phyloP scores from a whole-genome alignment of 2,888 invertebrate species.

The Campaea margaritaria region DNA sequence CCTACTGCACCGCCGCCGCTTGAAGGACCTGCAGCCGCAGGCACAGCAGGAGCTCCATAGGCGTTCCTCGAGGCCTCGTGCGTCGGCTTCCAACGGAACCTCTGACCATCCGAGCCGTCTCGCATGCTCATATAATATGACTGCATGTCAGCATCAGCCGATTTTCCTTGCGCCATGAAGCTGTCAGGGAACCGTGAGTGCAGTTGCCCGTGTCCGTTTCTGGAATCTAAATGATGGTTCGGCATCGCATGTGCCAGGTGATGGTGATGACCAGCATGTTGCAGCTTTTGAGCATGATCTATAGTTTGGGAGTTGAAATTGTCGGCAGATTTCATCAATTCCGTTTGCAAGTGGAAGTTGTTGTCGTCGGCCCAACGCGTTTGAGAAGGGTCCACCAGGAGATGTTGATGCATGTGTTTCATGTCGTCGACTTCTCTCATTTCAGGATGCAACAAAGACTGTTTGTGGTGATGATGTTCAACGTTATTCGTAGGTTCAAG shows the following conservation, averaged over 20 bases:
- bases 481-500: slow-evolving; percentile 3
- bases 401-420: slow-evolving; percentile 27
- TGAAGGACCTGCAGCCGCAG: slow-evolving; percentile 29
- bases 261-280: slow-evolving; percentile 39
- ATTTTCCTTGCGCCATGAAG: slow-evolving; percentile 50
- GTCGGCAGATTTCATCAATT: slow-evolving; percentile 35
- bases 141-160: slow-evolving; percentile 52
- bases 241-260: slow-evolving; percentile 30
- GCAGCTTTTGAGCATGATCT: slow-evolving; percentile 22
- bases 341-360: slow-evolving; percentile 32
- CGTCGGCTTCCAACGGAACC: slow-evolving; percentile 58
- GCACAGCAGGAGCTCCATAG: slow-evolving; percentile 52
- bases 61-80: slow-evolving; percentile 57
- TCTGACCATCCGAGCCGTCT: slow-evolving; percentile 50
- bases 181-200: slow-evolving; percentile 31
- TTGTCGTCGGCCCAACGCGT: slow-evolving; percentile 39
- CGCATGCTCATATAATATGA: slow-evolving; percentile 52
- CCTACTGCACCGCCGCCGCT: slow-evolving; percentile 59
- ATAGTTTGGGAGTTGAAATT: slow-evolving; percentile 32
- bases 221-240: slow-evolving; percentile 24
- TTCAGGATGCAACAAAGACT: slow-evolving; percentile 19
- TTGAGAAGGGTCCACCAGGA: slow-evolving; percentile 23
- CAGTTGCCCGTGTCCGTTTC: slow-evolving; percentile 19
- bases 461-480: slow-evolving; percentile 5
- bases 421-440: slow-evolving; percentile 41